Percentiles rank a stretch among this genome's conserved stretches.
Evolutionary conservation across 2,888 invertebrate species (phyloP).

Genomic region (Leptopilina myrica): DNA sequence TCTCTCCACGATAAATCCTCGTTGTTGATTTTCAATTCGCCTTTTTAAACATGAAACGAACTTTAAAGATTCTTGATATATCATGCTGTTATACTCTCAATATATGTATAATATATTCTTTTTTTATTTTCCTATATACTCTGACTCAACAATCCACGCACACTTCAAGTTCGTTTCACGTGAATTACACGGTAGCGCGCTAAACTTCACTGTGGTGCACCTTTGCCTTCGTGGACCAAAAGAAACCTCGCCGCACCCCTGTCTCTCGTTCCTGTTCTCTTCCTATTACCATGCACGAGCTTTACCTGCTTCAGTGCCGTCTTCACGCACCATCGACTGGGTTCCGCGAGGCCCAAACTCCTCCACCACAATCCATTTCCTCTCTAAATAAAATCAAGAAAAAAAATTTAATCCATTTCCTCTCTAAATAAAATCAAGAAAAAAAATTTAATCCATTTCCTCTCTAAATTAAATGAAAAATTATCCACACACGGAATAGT

Average conservation of each 20-base stretch:
- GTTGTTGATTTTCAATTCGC: background rate
- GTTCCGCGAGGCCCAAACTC: background rate
- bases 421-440: no score
- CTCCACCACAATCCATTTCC: background rate
- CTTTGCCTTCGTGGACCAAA: conserved; percentile 47
- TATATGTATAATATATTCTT: background rate
- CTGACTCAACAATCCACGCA: background rate
- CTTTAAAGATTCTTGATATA: background rate
- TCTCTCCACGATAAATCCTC: conserved; percentile 12
- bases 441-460: no score
- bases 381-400: no score
- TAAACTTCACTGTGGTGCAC: conserved; percentile 51
- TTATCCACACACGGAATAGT: no score
- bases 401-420: no score
- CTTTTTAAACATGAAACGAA: background rate
- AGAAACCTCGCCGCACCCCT: conserved; percentile 60
- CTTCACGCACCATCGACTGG: conserved; percentile 23
- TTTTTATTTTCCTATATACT: background rate
- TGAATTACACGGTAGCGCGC: conserved; percentile 48
- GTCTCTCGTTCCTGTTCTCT: conserved; percentile 51
- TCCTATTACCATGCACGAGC: conserved; percentile 48
- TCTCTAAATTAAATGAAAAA: no score
- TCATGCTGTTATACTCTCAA: background rate
- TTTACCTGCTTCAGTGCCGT: conserved; percentile 42
- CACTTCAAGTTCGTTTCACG: background rate